phyloP scores from a whole-genome alignment of 2,113 vertebrate genomes.

The Catagonus wagneri region DNA sequence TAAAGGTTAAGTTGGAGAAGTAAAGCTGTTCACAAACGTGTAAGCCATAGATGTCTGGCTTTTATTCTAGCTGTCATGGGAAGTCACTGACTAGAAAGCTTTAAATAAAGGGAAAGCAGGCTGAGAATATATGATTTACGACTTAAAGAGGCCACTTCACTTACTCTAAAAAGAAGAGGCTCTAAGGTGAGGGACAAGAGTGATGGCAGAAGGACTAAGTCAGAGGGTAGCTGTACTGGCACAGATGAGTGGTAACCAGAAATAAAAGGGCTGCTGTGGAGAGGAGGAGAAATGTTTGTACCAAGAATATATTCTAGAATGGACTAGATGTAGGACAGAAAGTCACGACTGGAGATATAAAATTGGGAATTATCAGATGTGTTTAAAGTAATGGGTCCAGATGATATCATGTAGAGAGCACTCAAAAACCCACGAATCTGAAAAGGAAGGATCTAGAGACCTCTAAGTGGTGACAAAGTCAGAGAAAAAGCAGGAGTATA shows the following conservation, averaged over 20 bases:
- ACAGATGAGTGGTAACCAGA: not conserved
- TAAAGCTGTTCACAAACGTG: not conserved
- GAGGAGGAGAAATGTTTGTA: not conserved
- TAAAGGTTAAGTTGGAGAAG: not conserved
- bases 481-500: not conserved
- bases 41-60: not conserved
- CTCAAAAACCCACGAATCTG: not conserved
- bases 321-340: not conserved
- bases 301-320: not conserved
- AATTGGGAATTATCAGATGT: not conserved
- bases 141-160: not conserved
- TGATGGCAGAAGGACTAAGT: not conserved
- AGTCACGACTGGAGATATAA: not conserved
- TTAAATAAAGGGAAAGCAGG: not conserved
- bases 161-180: not conserved
- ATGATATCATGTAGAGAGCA: not conserved
- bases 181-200: not conserved
- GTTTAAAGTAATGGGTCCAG: slow-evolving; percentile 29
- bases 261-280: not conserved
- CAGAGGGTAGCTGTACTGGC: not conserved
- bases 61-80: not conserved
- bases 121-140: not conserved
- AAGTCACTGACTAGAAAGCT: not conserved
- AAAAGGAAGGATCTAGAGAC: not conserved
- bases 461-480: not conserved